Conservation (phyloP, 2,113 vertebrate species). For the Irena cyanogastra region DNA sequence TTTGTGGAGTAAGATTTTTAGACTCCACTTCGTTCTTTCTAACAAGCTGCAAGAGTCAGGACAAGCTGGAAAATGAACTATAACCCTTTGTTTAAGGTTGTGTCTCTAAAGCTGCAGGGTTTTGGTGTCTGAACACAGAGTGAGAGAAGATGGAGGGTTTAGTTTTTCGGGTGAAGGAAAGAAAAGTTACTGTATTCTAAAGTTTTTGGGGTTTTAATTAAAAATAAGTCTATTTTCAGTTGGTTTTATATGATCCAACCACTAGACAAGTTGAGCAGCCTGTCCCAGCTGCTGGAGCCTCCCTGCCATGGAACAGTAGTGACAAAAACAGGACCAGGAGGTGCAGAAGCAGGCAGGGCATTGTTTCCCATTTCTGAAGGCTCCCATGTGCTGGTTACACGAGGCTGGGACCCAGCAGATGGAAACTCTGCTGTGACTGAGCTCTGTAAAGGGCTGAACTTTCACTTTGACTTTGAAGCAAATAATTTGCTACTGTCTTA, state of each 20-base stretch:
- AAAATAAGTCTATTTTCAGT: not conserved
- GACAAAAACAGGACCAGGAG: not conserved
- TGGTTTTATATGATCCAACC: not conserved
- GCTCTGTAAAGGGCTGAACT: not conserved
- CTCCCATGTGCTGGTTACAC: not conserved
- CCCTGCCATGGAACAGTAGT: not conserved
- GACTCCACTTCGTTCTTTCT: not conserved
- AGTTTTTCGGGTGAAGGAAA: not conserved
- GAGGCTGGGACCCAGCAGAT: not conserved
- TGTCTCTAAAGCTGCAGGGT: not conserved
- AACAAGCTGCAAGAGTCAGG: not conserved
- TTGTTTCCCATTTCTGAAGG: not conserved
- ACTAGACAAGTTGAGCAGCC: not conserved
- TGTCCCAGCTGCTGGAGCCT: not conserved
- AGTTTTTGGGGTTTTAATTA: not conserved
- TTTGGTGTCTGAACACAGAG: not conserved
- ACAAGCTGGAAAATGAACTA: not conserved
- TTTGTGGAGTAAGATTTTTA: constrained; percentile 1
- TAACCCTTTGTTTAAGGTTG: not conserved
- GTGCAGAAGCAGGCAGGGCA: not conserved
- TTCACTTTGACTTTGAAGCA: not conserved
- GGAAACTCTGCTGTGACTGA: not conserved
- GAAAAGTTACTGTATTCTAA: not conserved
- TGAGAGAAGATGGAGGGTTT: not conserved
- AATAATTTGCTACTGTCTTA: not conserved